These are phyloP conservation scores for Perdix hodgsoniae DNA, from an alignment of 2,797 vertebrate species.

Conservation along the genomic window DNA sequence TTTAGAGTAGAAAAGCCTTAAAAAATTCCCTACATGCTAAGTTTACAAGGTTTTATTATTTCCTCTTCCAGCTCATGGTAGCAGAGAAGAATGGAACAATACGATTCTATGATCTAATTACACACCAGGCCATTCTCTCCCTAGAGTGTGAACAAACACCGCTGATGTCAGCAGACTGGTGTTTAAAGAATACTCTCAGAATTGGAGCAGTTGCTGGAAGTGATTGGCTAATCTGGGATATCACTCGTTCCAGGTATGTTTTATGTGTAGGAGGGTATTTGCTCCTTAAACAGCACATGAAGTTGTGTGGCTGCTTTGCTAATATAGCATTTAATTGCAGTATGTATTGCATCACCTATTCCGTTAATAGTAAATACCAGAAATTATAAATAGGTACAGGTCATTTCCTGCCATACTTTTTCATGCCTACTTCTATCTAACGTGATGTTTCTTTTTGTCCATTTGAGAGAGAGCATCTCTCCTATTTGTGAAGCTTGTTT, in stretches of 20 bases:
- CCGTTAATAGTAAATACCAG: not conserved
- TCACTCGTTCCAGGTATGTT: conserved; percentile 92
- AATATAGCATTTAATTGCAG: not conserved
- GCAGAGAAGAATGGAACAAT: conserved; percentile 95
- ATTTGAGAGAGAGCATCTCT: conserved; percentile 12
- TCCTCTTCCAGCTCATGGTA: conserved; percentile 90
- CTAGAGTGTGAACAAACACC: conserved; percentile 91
- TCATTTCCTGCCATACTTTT: not conserved
- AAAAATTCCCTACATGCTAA: not conserved
- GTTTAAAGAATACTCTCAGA: conserved; percentile 93
- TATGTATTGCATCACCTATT: not conserved
- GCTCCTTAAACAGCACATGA: not conserved
- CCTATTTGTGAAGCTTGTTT: not conserved
- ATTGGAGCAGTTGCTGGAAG: conserved; percentile 93
- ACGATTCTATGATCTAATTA: conserved; percentile 93
- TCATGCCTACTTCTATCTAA: not conserved
- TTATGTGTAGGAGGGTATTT: not conserved
- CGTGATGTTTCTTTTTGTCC: not conserved
- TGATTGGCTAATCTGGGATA: conserved; percentile 98
- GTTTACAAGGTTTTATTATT: not conserved
- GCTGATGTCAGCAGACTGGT: conserved; percentile 97
- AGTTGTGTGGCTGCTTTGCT: not conserved
- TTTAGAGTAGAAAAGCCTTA: not conserved
- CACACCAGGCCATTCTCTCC: conserved; percentile 94
- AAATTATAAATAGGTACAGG: not conserved